Percentiles rank a stretch among this genome's conserved stretches.
phyloP scores from a whole-genome alignment of 2,113 vertebrate genomes.

The Crotophaga sulcirostris region DNA sequence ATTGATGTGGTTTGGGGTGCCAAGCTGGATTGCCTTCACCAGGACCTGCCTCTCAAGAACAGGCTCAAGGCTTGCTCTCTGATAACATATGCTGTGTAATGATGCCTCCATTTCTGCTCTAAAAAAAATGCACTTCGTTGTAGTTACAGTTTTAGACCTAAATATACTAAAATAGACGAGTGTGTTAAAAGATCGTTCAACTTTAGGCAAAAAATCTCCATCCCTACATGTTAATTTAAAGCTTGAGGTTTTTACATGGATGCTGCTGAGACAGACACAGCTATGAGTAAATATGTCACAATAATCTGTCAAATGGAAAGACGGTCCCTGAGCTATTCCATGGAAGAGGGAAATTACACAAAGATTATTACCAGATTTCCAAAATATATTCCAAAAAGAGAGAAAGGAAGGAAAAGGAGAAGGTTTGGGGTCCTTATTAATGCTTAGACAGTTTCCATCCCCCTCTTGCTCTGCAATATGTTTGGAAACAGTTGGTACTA shows the following conservation, averaged over 20 bases:
- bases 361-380: background rate
- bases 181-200: background rate
- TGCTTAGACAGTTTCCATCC: background rate
- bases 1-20: too few species aligned
- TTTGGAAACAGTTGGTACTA: background rate
- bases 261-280: constrained; percentile 71
- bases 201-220: background rate
- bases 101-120: background rate
- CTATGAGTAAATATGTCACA: constrained; percentile 76
- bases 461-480: background rate
- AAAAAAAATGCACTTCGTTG: background rate
- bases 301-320: constrained; percentile 69
- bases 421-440: background rate
- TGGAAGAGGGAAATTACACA: constrained; percentile 17
- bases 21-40: background rate
- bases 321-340: constrained; percentile 47
- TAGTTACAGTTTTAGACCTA: background rate
- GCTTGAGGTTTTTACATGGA: constrained; percentile 50
- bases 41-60: too few species aligned
- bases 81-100: accelerated
- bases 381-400: background rate
- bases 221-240: constrained; percentile 54
- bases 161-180: background rate
- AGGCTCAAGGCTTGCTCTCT: background rate
- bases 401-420: background rate